A percentile compares a stretch with the other conserved stretches of the same genome.
Evolutionary conservation across 2,888 invertebrate species (phyloP).

Genomic region (Physocephala rufipes): DNA sequence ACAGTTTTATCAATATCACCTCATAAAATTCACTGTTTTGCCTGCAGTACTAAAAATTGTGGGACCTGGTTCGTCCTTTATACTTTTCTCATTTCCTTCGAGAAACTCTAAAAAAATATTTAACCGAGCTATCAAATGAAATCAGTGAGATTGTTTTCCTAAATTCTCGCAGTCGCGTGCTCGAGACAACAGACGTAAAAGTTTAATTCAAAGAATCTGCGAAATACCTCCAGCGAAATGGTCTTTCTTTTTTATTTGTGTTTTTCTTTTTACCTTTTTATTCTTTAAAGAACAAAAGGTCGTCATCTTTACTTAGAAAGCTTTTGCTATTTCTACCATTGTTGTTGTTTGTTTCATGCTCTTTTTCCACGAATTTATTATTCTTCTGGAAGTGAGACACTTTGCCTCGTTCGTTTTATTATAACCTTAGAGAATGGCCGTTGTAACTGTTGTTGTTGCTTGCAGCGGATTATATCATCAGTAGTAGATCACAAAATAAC

Average conservation of each 20-base stretch:
- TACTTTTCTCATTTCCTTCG: background rate
- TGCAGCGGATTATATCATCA: no score
- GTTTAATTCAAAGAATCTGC: no score
- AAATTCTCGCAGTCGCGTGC: no score
- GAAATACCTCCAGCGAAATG: no score
- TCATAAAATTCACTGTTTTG: no score
- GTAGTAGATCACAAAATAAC: no score
- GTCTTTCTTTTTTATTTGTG: background rate
- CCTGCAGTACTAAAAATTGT: no score
- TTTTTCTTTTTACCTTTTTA: background rate
- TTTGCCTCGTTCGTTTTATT: no score
- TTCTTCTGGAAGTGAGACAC: background rate
- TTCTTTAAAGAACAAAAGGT: no score
- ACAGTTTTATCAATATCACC: no score
- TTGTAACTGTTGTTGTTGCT: no score
- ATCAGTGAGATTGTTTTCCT: conserved; percentile 4
- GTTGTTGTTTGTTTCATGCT: conserved; percentile 11
- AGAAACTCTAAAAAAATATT: background rate
- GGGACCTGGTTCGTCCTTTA: background rate
- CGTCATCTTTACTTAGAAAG: background rate
- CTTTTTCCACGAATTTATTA: background rate
- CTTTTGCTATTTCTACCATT: conserved; percentile 11
- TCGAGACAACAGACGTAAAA: conserved; percentile 15
- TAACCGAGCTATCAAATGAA: background rate
- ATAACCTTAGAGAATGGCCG: no score